These are phyloP conservation scores for Taenaris catops DNA, from an alignment of 2,888 invertebrate species.

Conservation along the genomic window DNA sequence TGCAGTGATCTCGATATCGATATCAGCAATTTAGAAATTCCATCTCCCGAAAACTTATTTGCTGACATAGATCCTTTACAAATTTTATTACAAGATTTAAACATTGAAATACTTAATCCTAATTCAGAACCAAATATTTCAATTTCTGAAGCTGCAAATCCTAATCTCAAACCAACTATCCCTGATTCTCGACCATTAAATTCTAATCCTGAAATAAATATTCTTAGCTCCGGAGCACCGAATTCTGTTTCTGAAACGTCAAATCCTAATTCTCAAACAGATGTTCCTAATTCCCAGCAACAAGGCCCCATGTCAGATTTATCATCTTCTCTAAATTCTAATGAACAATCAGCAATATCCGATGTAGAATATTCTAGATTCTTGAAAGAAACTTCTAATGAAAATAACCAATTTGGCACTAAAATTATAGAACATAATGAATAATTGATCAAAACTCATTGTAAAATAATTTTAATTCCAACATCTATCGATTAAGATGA, in stretches of 20 bases:
- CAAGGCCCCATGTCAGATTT: background rate
- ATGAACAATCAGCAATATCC: background rate
- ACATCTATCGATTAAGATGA: conserved; percentile 30
- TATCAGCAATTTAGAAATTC: no score
- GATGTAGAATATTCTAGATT: conserved; percentile 1
- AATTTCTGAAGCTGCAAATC: background rate
- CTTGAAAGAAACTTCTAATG: conserved; percentile 1
- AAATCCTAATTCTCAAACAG: background rate
- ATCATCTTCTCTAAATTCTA: background rate
- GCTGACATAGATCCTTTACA: no score
- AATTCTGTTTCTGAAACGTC: background rate
- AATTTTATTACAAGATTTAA: no score
- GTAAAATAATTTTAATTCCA: conserved; percentile 1
- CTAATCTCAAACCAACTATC: background rate
- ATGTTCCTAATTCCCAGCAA: background rate
- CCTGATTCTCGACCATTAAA: background rate
- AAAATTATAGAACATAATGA: background rate
- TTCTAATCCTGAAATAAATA: background rate
- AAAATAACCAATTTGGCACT: background rate
- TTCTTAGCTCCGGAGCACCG: background rate
- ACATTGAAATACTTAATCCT: no score
- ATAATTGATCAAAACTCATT: conserved; percentile 15
- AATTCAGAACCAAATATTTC: background rate
- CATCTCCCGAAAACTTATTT: no score
- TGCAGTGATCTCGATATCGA: no score